Evolutionary conservation across 2,888 invertebrate species (phyloP), one percentile per base, ranked within the genome.

Genomic region (Drosophila mayaguana): DNA sequence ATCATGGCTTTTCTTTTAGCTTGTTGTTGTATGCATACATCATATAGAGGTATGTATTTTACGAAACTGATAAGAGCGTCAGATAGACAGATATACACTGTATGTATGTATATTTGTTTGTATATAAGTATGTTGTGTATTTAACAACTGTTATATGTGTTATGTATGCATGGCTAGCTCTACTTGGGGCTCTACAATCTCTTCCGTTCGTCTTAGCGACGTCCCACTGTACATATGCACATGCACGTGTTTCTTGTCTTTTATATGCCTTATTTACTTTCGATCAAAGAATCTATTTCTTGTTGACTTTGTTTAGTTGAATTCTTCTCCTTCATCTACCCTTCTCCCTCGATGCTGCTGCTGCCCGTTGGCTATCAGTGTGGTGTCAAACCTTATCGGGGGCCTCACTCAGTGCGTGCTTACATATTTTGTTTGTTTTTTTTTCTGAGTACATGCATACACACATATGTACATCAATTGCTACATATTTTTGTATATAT

Each of bases 351-450:
- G 46, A 51, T 42, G 18, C 42, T 22, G 45, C 25, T 48, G 48
- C 28, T 20, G 43, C 34, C 55, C n/a, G 57, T 50, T 64, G 63
- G 50, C 72, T 75, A 72, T 72, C 72, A 78, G 62, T 43, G 32
- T 18, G 28, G 74, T 78, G 76, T 75, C 63, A 79, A 70, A 34
- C 63, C 64, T 76, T 76, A 76, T 76, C 76, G 48, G 48, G 59
- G 8, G 45, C 59, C 48, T 43, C 54, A 20, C 70, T 45, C 48
- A 51, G 32, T 32, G 25, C 46, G 22, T 28, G 48, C 53, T 63
- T 64, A 70, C 56, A 57, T 50, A 72, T 55, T 46, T 46, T 53
- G 32, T 65, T 34, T 65, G 45, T 53, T 38, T 46, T 63, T 46
- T 20, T 62, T 40, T 18, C 55, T 48, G 22, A 22, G 57, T 46